phyloP scores from a whole-genome alignment of 2,113 vertebrate genomes.

The Labeo rohita region DNA sequence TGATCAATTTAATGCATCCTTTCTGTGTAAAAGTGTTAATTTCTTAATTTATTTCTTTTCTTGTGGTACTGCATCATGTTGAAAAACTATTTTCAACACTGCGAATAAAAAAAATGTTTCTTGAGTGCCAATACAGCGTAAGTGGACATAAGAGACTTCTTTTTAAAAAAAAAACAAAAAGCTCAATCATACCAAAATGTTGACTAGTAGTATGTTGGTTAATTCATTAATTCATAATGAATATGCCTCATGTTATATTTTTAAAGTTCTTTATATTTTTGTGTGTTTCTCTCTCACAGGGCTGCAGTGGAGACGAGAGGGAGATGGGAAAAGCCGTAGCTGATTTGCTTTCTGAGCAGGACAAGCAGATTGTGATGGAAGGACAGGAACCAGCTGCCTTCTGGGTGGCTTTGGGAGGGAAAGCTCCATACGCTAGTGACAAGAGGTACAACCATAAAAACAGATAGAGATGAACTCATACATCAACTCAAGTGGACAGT shows the following conservation, averaged over 20 bases:
- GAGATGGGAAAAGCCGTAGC: conserved; percentile 85
- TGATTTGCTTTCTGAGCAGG: conserved; percentile 80
- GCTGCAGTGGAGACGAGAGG: conserved; percentile 89
- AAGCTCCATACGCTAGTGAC: conserved; percentile 84
- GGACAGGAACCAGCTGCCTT: conserved; percentile 89
- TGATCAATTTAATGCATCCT: too few species aligned
- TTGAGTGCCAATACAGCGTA: too few species aligned
- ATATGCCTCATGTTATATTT: neutral
- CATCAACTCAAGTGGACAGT: neutral
- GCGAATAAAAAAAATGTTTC: too few species aligned
- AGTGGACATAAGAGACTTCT: too few species aligned
- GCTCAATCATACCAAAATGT: too few species aligned
- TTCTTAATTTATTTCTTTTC: too few species aligned
- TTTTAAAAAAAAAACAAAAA: too few species aligned
- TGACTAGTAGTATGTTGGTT: neutral
- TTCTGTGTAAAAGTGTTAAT: too few species aligned
- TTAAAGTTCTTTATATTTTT: neutral
- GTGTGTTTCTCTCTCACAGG: conserved; percentile 68
- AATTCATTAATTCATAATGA: neutral
- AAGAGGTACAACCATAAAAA: conserved; percentile 76
- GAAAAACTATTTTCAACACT: too few species aligned
- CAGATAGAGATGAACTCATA: neutral
- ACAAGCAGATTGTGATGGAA: conserved; percentile 86
- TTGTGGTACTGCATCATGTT: too few species aligned
- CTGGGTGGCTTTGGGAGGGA: conserved; percentile 89